A percentile compares a stretch with the other conserved stretches of the same genome.
phyloP scores from a whole-genome alignment of 2,113 vertebrate genomes.

The Mystacornis crossleyi region DNA sequence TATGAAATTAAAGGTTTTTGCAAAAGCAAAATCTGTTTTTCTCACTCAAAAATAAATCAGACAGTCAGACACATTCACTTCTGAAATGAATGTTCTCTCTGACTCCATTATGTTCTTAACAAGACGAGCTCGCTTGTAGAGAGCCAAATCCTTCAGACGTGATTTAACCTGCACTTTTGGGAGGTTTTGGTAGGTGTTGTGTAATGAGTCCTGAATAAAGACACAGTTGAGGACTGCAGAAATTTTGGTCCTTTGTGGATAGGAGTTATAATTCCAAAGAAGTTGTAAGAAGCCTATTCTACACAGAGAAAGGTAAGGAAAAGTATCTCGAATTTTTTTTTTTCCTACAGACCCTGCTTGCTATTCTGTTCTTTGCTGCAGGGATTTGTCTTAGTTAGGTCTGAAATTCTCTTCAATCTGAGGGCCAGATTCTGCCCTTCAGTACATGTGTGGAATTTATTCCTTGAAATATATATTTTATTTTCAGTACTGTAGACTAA shows the following conservation, averaged over 20 bases:
- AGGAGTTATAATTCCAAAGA: conserved; percentile 69
- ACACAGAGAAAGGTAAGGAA: conserved; percentile 54
- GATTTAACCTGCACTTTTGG: conserved; percentile 19
- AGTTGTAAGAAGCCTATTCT: conserved; percentile 59
- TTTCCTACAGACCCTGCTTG: conserved; percentile 17
- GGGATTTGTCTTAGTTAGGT: conserved; percentile 42
- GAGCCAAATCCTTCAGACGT: conserved; percentile 10
- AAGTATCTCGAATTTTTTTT: conserved; percentile 45
- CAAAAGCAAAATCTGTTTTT: conserved; percentile 50
- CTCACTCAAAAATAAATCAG: conserved; percentile 32
- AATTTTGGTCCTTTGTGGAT: conserved; percentile 47
- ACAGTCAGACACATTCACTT: conserved; percentile 41
- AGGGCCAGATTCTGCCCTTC: conserved; percentile 17
- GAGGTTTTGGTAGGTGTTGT: neutral
- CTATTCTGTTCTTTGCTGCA: conserved; percentile 25
- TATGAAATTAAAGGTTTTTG: conserved; percentile 39
- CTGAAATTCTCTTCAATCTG: conserved; percentile 22
- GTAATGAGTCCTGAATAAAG: conserved; percentile 34
- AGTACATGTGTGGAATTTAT: conserved; percentile 22
- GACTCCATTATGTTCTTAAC: conserved; percentile 66
- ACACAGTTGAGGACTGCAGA: neutral
- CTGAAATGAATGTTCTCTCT: conserved; percentile 65
- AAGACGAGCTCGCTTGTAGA: conserved; percentile 55
- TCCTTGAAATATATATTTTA: conserved; percentile 34
- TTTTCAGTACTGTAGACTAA: conserved; percentile 26